A percentile compares a stretch with the other conserved stretches of the same genome.
phyloP scores from a whole-genome alignment of 23 tunicate genomes.

The Trididemnum miniatum region DNA sequence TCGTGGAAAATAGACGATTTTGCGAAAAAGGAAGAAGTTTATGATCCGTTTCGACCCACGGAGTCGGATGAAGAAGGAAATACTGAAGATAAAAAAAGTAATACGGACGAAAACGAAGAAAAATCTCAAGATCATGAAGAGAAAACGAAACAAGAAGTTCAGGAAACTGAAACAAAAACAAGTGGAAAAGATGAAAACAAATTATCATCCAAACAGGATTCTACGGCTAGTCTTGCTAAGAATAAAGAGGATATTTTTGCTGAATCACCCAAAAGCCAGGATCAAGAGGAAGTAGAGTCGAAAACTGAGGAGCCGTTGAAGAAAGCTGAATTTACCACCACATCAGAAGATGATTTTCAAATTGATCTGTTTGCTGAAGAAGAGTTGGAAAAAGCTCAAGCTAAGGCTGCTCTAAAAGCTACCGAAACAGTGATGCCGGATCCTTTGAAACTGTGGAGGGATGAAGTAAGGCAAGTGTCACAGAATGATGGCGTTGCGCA shows the following conservation, averaged over 20 bases:
- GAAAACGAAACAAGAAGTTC: background rate
- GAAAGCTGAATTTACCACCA: background rate
- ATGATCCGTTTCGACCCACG: constrained; percentile 92
- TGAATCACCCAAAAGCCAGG: background rate
- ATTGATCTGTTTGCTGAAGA: constrained; percentile 51
- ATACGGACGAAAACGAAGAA: background rate
- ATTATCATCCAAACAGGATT: background rate
- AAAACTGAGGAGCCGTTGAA: background rate
- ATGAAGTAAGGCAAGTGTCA: constrained; percentile 3
- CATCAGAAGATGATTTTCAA: background rate
- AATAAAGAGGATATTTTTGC: background rate
- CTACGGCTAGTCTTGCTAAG: background rate
- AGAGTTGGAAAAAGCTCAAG: constrained; percentile 32
- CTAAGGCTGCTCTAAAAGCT: background rate
- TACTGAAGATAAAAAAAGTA: background rate
- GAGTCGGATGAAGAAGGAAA: constrained; percentile 74
- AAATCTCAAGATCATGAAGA: background rate
- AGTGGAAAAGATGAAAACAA: background rate
- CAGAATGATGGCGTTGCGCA: background rate
- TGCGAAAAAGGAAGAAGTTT: constrained; percentile 26
- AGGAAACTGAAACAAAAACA: background rate
- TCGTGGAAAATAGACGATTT: background rate
- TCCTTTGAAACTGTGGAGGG: constrained; percentile 10
- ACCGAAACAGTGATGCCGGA: background rate
- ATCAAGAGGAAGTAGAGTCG: background rate